These are phyloP conservation scores for Proterorhinus semilunaris DNA, from an alignment of 2,113 vertebrate genomes.

Conservation along the genomic window DNA sequence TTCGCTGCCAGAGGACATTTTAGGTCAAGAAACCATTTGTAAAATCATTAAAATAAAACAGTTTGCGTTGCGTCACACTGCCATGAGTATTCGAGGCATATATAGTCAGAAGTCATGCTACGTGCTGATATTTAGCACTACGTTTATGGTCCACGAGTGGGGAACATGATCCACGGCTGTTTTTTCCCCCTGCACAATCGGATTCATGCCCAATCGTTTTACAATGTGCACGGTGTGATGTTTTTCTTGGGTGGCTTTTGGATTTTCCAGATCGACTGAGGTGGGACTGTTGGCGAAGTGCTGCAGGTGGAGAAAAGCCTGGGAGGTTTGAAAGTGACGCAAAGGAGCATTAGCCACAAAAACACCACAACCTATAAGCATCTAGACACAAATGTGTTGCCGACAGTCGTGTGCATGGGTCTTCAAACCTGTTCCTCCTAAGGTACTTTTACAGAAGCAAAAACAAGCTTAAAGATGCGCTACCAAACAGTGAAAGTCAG, in stretches of 20 bases:
- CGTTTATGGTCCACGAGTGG: slow-evolving; percentile 16
- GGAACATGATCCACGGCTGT: slow-evolving; percentile 7
- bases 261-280: slow-evolving; percentile 37
- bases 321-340: slow-evolving; percentile 14
- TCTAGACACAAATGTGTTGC: background rate
- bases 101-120: slow-evolving; percentile 15
- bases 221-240: slow-evolving; percentile 25
- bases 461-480: no score
- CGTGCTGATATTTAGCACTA: slow-evolving; percentile 21
- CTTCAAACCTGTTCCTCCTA: no score
- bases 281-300: slow-evolving; percentile 38
- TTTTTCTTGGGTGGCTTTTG: slow-evolving; percentile 33
- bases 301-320: slow-evolving; percentile 38
- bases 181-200: slow-evolving; percentile 25
- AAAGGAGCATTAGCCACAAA: no score
- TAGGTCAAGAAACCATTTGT: slow-evolving; percentile 4
- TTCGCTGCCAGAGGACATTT: slow-evolving; percentile 4
- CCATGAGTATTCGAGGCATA: slow-evolving; percentile 1
- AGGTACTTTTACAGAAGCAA: no score
- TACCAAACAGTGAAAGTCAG: no score
- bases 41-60: slow-evolving; percentile 6
- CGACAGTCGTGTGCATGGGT: no score
- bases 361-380: background rate
- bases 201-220: slow-evolving; percentile 31
- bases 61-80: background rate